Base-by-base conservation (phyloP, 1,140 invertebrate genomes). In the Chrysomallon squamiferum region DNA sequence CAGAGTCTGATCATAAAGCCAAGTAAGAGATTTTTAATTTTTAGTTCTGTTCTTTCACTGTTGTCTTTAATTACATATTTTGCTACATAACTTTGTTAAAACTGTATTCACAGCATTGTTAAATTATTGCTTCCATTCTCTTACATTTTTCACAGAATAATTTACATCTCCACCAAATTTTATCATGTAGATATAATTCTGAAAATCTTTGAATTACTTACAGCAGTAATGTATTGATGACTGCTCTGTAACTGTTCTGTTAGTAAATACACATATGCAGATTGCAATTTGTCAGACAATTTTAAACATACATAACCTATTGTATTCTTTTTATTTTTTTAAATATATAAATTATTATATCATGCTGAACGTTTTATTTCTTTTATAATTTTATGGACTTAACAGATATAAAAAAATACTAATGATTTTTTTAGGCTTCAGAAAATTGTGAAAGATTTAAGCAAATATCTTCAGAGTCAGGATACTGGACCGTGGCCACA, bases 381-480 rank as follows among this genome's bases (percentile, higher is more conserved):
- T n/a, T n/a, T n/a, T n/a, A n/a, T n/a, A n/a, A n/a, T n/a, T n/a
- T n/a, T n/a, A n/a, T n/a, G n/a, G n/a, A n/a, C n/a, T n/a, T n/a
- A n/a, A n/a, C n/a, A n/a, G n/a, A n/a, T n/a, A n/a, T n/a, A n/a
- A n/a, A n/a, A n/a, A n/a, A n/a, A n/a, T n/a, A n/a, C n/a, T n/a
- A n/a, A n/a, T n/a, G n/a, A n/a, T n/a, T 4, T 65, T 29, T 70
- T 9, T 64, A 87, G 85, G 71, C 86, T 91, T 25, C 85, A 88
- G 25, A 90, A 90, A 66, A 87, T 89, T 69, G 75, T 91, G 1
- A 89, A 89, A 73, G 90, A 91, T 75, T 78, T 92, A 11, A 88
- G 88, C 47, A 90, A 90, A 74, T 85, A 90, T 20, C 79, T 88
- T 6, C 86, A 86, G 62, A 87, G 80, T 71, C 87, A 89, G 68